A percentile compares a stretch with the other conserved stretches of the same genome.
phyloP scores from a whole-genome alignment of 1,140 invertebrate genomes.

The Spodoptera frugiperda region DNA sequence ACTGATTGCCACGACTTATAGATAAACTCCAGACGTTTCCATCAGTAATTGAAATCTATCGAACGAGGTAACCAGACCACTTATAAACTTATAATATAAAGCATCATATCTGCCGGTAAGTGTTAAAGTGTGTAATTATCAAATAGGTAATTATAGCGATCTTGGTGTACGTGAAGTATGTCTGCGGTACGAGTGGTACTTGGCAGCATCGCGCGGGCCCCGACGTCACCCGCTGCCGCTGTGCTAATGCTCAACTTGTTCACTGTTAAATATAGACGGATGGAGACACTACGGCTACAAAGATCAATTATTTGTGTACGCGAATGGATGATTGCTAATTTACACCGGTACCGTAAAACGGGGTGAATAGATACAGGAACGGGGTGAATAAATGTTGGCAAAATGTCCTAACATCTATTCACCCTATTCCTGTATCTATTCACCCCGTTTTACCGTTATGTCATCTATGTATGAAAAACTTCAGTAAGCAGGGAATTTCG shows the following conservation, averaged over 20 bases:
- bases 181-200: slow-evolving; percentile 5
- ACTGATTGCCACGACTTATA: not conserved
- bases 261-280: slow-evolving; percentile 9
- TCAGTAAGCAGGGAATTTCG: no score
- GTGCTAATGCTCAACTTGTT: not conserved
- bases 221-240: not conserved
- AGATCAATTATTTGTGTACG: not conserved
- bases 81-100: slow-evolving; percentile 3
- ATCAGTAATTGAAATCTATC: not conserved
- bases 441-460: no score
- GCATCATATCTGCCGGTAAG: not conserved
- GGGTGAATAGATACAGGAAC: no score
- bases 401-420: no score
- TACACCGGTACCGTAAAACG: no score
- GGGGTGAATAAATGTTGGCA: no score
- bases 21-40: slow-evolving; percentile 7
- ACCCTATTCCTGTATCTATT: no score
- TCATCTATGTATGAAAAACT: no score
- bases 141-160: slow-evolving; percentile 25
- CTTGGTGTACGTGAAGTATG: not conserved
- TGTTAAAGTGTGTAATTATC: slow-evolving; percentile 24
- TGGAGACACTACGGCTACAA: not conserved
- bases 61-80: slow-evolving; percentile 13
- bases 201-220: not conserved
- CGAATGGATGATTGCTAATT: no score